A percentile compares a stretch with the other conserved stretches of the same genome.
phyloP scores from a whole-genome alignment of 2,797 vertebrate genomes.

The Tolypeutes matacus region DNA sequence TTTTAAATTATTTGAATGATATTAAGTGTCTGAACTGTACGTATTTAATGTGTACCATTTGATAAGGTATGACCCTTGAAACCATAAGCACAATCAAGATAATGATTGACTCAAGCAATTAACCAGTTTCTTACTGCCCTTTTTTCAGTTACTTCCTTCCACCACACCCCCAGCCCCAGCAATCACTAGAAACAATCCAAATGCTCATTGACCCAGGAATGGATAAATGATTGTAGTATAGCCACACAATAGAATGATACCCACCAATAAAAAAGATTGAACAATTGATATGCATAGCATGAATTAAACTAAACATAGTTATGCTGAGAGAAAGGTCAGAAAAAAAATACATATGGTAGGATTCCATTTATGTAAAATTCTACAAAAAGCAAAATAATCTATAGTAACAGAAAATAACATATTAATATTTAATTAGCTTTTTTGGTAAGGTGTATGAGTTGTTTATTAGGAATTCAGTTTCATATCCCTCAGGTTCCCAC shows the following conservation, averaged over 20 bases:
- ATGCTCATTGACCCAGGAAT: too few species aligned
- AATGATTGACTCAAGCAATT: neutral
- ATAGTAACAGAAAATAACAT: neutral
- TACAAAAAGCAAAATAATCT: neutral
- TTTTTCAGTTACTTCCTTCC: neutral
- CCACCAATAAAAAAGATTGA: neutral
- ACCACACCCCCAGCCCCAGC: neutral
- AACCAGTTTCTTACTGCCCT: neutral
- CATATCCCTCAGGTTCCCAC: neutral
- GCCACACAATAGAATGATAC: neutral
- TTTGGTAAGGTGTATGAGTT: slow-evolving; percentile 53
- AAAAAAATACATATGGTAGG: neutral
- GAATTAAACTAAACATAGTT: neutral
- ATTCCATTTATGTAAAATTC: neutral
- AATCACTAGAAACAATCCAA: neutral
- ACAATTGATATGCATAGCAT: neutral
- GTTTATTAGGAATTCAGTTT: slow-evolving; percentile 32
- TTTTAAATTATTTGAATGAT: slow-evolving; percentile 1
- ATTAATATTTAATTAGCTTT: slow-evolving; percentile 46
- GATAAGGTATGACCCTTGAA: neutral
- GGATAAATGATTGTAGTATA: neutral
- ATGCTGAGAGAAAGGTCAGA: neutral
- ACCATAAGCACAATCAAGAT: neutral
- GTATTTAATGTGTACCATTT: neutral
- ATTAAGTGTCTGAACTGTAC: neutral